Evolutionary conservation across 2,888 invertebrate genomes (phyloP).

Genomic region (Achlya flavicornis): DNA sequence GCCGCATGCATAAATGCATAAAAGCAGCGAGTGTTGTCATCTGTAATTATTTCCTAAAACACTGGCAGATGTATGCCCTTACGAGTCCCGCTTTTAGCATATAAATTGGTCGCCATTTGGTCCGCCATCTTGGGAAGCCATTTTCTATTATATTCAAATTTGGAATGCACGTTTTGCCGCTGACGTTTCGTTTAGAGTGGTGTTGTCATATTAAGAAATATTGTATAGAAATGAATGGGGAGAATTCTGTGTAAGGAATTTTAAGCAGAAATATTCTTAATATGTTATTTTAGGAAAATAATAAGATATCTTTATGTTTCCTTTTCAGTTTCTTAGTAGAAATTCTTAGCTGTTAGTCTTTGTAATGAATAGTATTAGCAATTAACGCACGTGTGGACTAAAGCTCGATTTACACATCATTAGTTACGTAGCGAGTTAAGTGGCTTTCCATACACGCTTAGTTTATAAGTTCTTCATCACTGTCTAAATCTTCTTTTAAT

Average conservation of each 20-base stretch:
- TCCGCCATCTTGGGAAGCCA: slow-evolving; percentile 51
- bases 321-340: too few relatives aligned
- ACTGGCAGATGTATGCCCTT: slow-evolving; percentile 48
- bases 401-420: too few relatives aligned
- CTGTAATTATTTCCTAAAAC: slow-evolving; percentile 50
- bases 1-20: slow-evolving; percentile 31
- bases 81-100: slow-evolving; percentile 53
- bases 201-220: slow-evolving; percentile 29
- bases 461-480: too few relatives aligned
- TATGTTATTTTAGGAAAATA: background rate
- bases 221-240: slow-evolving; percentile 9
- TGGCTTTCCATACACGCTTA: too few relatives aligned
- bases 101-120: slow-evolving; percentile 59
- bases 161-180: slow-evolving; percentile 35
- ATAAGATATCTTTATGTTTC: too few relatives aligned
- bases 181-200: slow-evolving; percentile 21
- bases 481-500: too few relatives aligned
- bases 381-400: too few relatives aligned
- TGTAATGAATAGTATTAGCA: too few relatives aligned
- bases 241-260: slow-evolving; percentile 5
- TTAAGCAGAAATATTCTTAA: background rate
- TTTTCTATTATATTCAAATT: slow-evolving; percentile 77
- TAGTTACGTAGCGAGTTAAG: too few relatives aligned
- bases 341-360: too few relatives aligned
- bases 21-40: slow-evolving; percentile 17